Percentiles rank a stretch among this genome's conserved stretches.
phyloP scores from a whole-genome alignment of 2,888 invertebrate species.

The Parasteatoda lunata region DNA sequence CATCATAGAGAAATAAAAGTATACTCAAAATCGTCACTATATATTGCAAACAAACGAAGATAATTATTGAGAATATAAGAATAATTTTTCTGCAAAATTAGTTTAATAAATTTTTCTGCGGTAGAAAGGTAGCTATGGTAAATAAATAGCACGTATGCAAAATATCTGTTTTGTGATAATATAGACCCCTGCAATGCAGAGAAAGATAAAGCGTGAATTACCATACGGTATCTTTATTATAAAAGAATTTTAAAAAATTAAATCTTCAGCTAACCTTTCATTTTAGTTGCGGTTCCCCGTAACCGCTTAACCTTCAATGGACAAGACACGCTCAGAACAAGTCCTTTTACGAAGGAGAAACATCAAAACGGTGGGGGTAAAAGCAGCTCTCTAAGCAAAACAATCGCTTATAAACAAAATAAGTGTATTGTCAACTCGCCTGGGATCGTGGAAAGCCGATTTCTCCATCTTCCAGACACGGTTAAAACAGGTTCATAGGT shows the following conservation, averaged over 20 bases:
- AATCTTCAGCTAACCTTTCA: slow-evolving; percentile 39
- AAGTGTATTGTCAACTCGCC: slow-evolving; percentile 39
- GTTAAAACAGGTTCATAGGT: slow-evolving; percentile 28
- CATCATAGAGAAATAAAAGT: too few relatives aligned
- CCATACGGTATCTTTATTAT: background rate
- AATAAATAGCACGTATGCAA: too few relatives aligned
- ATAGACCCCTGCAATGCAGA: background rate
- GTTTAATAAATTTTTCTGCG: too few relatives aligned
- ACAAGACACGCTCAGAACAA: slow-evolving; percentile 8
- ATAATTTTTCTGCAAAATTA: too few relatives aligned
- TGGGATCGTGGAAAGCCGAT: slow-evolving; percentile 28
- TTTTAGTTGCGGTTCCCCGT: slow-evolving; percentile 42
- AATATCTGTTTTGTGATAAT: too few relatives aligned
- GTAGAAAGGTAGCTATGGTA: too few relatives aligned
- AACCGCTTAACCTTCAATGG: slow-evolving; percentile 54
- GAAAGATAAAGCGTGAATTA: background rate
- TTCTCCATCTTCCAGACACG: slow-evolving; percentile 21
- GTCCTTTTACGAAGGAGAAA: slow-evolving; percentile 8
- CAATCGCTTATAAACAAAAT: background rate
- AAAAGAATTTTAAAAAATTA: background rate
- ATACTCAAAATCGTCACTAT: too few relatives aligned
- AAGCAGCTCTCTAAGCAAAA: background rate
- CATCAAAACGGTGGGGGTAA: background rate
- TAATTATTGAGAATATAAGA: too few relatives aligned
- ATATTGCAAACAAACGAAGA: too few relatives aligned